phyloP scores from a whole-genome alignment of 2,113 vertebrate genomes.

The Paracanthobrama guichenoti region DNA sequence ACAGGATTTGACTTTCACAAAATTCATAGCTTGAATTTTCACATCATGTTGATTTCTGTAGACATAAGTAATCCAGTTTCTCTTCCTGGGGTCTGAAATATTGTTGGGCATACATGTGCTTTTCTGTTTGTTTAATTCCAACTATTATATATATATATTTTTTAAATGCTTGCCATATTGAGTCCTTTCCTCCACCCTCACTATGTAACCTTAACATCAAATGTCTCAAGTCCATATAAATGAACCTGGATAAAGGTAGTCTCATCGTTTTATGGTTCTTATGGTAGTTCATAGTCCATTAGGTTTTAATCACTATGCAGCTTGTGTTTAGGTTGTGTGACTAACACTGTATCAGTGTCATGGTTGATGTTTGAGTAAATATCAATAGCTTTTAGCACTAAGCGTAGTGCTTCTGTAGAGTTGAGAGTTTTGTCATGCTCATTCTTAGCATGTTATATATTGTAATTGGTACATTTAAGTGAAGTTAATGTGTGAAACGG shows the following conservation, averaged over 20 bases:
- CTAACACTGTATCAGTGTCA: neutral
- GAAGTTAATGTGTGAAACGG: neutral
- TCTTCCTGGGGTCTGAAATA: conserved; percentile 64
- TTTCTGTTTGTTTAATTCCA: conserved; percentile 53
- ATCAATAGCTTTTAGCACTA: neutral
- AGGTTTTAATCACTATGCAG: neutral
- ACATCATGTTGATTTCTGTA: conserved; percentile 73
- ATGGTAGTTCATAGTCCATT: conserved; percentile 3
- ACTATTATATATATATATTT: conserved; percentile 58
- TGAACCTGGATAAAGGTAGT: conserved; percentile 17
- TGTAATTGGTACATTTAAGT: neutral
- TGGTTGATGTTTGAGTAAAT: conserved; percentile 4
- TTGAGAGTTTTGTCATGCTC: neutral
- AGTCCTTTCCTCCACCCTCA: conserved; percentile 33
- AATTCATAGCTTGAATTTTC: conserved; percentile 72
- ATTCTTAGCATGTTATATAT: neutral
- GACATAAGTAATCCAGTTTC: conserved; percentile 66
- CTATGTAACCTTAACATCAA: neutral
- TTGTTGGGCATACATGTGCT: conserved; percentile 56
- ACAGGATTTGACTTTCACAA: conserved; percentile 79
- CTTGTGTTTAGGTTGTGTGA: neutral
- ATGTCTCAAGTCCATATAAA: neutral
- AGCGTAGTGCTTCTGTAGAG: neutral
- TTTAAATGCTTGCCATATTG: conserved; percentile 62
- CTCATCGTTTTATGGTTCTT: neutral